A percentile compares a stretch with the other conserved stretches of the same genome.
phyloP scores from a whole-genome alignment of 2,113 vertebrate genomes.

The Pterocles burchelli region DNA sequence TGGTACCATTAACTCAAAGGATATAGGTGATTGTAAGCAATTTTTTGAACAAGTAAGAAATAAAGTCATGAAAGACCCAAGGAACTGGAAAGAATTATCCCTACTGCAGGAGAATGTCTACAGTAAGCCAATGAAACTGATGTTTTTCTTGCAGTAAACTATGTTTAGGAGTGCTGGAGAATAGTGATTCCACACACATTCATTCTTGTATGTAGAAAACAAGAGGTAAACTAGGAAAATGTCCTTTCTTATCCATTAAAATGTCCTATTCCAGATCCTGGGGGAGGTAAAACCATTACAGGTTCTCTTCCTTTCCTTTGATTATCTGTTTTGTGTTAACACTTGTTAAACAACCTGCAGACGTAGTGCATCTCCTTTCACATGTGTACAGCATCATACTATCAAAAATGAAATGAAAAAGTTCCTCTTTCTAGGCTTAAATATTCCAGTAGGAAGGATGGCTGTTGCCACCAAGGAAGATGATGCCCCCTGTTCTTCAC shows the following conservation, averaged over 20 bases:
- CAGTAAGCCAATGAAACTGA: neutral
- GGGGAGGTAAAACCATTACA: neutral
- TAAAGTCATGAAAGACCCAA: neutral
- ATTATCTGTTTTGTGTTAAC: neutral
- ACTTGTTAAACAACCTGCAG: neutral
- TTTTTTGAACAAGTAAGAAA: constrained; percentile 1
- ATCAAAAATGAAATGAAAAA: neutral
- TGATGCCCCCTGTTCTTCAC: neutral
- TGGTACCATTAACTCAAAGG: neutral
- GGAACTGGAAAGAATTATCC: neutral
- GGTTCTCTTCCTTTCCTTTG: neutral
- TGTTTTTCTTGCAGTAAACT: neutral
- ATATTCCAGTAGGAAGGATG: neutral
- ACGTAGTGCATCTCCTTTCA: neutral
- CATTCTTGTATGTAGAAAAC: neutral
- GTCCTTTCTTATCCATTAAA: neutral
- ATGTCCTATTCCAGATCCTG: neutral
- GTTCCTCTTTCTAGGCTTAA: neutral
- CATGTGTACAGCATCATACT: neutral
- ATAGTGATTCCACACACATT: neutral
- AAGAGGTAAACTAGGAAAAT: neutral
- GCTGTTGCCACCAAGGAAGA: neutral
- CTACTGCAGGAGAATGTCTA: neutral
- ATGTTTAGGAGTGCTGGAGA: neutral
- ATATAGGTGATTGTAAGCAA: neutral